phyloP scores from a whole-genome alignment of 1,140 invertebrate species.

The Cydia amplana region DNA sequence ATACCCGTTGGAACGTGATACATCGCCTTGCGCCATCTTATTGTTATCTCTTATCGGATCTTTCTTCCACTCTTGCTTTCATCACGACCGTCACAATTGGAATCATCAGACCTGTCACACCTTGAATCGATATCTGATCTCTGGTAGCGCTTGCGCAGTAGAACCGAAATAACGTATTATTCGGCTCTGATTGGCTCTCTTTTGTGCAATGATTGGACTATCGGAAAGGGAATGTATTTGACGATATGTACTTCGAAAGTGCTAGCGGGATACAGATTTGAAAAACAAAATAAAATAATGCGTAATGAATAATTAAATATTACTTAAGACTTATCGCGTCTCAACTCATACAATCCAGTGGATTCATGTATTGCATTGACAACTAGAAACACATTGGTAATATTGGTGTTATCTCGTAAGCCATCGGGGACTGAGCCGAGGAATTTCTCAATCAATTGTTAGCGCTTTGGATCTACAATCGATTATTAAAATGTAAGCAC shows the following conservation, averaged over 20 bases:
- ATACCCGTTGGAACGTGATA: slow-evolving; percentile 45
- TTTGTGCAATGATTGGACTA: slow-evolving; percentile 40
- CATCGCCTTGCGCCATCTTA: slow-evolving; percentile 45
- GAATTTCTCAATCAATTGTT: slow-evolving; percentile 51
- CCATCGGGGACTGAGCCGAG: slow-evolving; percentile 34
- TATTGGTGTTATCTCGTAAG: slow-evolving; percentile 41
- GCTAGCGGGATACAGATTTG: neutral
- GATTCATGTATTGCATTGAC: neutral
- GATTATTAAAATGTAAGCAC: slow-evolving; percentile 65
- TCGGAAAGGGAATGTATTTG: slow-evolving; percentile 9
- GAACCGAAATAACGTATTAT: slow-evolving; percentile 45
- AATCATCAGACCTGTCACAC: slow-evolving; percentile 49
- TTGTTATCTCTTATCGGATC: slow-evolving; percentile 50
- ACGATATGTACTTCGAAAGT: slow-evolving; percentile 17
- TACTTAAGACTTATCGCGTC: neutral
- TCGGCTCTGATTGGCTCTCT: slow-evolving; percentile 41
- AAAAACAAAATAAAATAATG: slow-evolving; percentile 8
- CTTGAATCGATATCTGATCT: slow-evolving; percentile 51
- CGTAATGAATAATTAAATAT: slow-evolving; percentile 13
- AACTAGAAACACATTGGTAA: slow-evolving; percentile 36
- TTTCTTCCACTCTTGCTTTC: slow-evolving; percentile 54
- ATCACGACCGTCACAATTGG: slow-evolving; percentile 49
- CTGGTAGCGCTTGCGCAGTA: slow-evolving; percentile 46
- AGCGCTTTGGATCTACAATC: slow-evolving; percentile 48
- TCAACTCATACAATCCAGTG: neutral